Base-by-base conservation (phyloP, 2,888 invertebrate genomes). In the Leucophenga montana region DNA sequence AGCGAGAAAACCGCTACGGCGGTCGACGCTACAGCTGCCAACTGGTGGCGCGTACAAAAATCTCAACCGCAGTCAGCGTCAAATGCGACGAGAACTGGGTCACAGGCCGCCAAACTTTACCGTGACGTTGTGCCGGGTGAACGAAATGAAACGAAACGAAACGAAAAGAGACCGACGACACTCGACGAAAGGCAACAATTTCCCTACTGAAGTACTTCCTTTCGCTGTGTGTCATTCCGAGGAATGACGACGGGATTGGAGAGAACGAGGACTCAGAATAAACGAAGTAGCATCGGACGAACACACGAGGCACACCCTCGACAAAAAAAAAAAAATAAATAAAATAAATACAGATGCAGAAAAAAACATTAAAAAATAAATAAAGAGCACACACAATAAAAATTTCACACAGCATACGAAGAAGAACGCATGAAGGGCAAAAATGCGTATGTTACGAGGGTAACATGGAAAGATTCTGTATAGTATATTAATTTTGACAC, bases 261-360 rank as follows among this genome's bases (percentile, higher is more conserved):
- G 39, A 5, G 44, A 62, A 22, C 14, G 16, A 5, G 22, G 27
- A 57, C 18, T 9, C 57, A n/a, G 20, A 39, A 31, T 1, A 57
- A 59, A 44, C 62, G 20, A 62, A 44, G 22, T 11, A 6, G 46
- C 46, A 46, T 11, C 44, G 22, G 46, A 46, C 3, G 18, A 8
- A 46, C 18, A 46, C 22, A 5, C 6, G 18, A 62, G 62, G 62
- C 62, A 62, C 62, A 62, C 62, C 62, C 62, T 46, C 44, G 44
- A 62, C n/a, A 62, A 20, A 46, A 46, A 62, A 46, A 22, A 46
- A 18, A 18, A 61, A 39, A n/a, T 11, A n/a, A 61, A 61, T 39
- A 39, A 22, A 39, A 27, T 2, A 4, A 59, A 3, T 11, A 56
- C 16, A 22, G 27, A 27, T 27, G 22, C 27, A 57, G 20, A 1